phyloP scores from a whole-genome alignment of 2,797 vertebrate species.

The Australoheros facetus region DNA sequence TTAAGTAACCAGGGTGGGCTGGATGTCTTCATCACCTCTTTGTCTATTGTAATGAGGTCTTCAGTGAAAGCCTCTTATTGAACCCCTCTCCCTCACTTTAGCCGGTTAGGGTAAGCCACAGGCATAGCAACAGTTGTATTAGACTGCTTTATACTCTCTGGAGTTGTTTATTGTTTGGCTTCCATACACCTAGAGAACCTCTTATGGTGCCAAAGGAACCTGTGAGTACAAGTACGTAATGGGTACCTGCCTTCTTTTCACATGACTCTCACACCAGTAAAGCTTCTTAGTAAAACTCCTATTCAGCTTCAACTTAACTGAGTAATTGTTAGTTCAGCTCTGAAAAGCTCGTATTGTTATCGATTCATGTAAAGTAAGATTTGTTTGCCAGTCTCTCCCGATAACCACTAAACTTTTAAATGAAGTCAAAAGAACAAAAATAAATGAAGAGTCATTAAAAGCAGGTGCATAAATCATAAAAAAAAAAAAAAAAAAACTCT shows the following conservation, averaged over 20 bases:
- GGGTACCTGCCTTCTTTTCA: constrained; percentile 35
- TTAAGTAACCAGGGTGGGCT: constrained; percentile 66
- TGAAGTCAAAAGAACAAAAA: background rate
- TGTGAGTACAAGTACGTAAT: constrained; percentile 22
- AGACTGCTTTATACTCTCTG: constrained; percentile 35
- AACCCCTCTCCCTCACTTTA: constrained; percentile 46
- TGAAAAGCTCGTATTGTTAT: background rate
- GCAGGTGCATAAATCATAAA: background rate
- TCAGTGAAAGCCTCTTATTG: constrained; percentile 64
- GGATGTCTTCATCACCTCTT: constrained; percentile 67
- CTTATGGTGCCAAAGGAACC: constrained; percentile 40
- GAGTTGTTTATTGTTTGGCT: constrained; percentile 55
- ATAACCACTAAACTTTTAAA: background rate
- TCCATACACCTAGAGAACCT: constrained; percentile 43
- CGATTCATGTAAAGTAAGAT: background rate
- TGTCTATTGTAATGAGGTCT: constrained; percentile 51
- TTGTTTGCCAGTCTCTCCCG: background rate
- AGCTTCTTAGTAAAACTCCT: constrained; percentile 40
- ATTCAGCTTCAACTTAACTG: constrained; percentile 13
- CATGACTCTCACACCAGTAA: constrained; percentile 27
- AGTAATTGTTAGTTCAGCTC: background rate
- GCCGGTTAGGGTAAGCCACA: constrained; percentile 37
- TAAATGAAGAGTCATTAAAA: background rate
- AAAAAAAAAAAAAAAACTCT: background rate
- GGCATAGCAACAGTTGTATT: constrained; percentile 36